Evolutionary conservation across 2,888 invertebrate genomes (phyloP).

Genomic region (Silvanus unidentatus): DNA sequence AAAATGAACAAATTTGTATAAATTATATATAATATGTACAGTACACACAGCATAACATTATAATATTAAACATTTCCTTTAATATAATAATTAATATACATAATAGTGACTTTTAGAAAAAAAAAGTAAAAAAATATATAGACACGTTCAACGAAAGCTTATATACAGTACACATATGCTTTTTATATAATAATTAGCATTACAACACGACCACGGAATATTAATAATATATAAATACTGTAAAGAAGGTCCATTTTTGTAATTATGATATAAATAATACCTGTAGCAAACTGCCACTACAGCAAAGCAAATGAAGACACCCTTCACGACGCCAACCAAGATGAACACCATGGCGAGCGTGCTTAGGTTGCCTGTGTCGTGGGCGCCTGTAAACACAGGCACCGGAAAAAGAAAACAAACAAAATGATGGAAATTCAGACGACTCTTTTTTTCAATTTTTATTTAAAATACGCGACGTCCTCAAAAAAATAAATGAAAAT

Average conservation of each 20-base stretch:
- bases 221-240: neutral
- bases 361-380: slow-evolving; percentile 77
- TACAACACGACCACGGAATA: slow-evolving; percentile 15
- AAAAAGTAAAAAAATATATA: slow-evolving; percentile 13
- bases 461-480: too few species aligned
- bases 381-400: slow-evolving; percentile 58
- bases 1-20: slow-evolving; percentile 9
- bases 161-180: slow-evolving; percentile 41
- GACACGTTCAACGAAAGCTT: slow-evolving; percentile 33
- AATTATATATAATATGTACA: slow-evolving; percentile 30
- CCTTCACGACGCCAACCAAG: slow-evolving; percentile 86
- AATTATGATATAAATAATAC: slow-evolving; percentile 48
- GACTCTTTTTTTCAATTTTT: too few species aligned
- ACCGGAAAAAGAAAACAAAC: neutral
- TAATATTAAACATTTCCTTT: slow-evolving; percentile 23
- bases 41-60: slow-evolving; percentile 38
- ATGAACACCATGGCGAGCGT: slow-evolving; percentile 87
- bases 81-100: neutral
- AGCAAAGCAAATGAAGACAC: slow-evolving; percentile 94
- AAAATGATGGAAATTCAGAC: slow-evolving; percentile 4
- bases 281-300: slow-evolving; percentile 94
- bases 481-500: too few species aligned
- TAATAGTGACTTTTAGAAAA: slow-evolving; percentile 4
- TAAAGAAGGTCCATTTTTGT: too few species aligned
- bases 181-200: slow-evolving; percentile 7